Base-by-base conservation (phyloP, 2,888 invertebrate genomes). In the Liopterus haemorrhoidalis region DNA sequence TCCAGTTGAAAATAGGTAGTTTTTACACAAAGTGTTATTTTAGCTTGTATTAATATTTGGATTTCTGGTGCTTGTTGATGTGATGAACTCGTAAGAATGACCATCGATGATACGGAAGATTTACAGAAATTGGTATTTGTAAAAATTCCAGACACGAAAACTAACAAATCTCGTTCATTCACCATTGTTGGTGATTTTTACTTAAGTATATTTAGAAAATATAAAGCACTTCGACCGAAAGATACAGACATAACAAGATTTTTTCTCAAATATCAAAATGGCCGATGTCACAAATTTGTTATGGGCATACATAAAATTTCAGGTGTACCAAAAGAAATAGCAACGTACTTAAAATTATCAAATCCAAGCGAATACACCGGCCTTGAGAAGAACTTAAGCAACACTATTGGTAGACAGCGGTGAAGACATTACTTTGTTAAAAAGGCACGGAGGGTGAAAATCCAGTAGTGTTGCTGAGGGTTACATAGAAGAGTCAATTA, bases 41-140 rank as follows among this genome's bases (percentile, higher is more conserved):
- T n/a, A n/a, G n/a, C n/a, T n/a, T n/a, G n/a, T n/a, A n/a, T n/a
- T n/a, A n/a, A n/a, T n/a, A n/a, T n/a, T n/a, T n/a, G n/a, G n/a
- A n/a, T n/a, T n/a, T 48, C 20, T 28, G 51, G 53, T 28, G 52
- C 49, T 12, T 54, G 50, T 31, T 46, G 53, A 33, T 16, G 49
- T 27, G 27, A 48, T 24, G 54, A 56, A 41, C 40, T 56, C 11
- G 22, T 46, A 9, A 49, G 50, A 12, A 24, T 56, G 11, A 41
- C 38, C 6, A 28, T 41, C 2, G 24, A 48, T 11, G 50, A 54
- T 25, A 45, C 50, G 12, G 11, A 37, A 20, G 41, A 44, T 24
- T 14, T 36, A 21, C 39, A 35, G 5, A 30, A 35, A 27, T 25
- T 47, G 18, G 19, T 42, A 3, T 5, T 47, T 4, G 25, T 50